Conservation (phyloP, 2,888 invertebrate species). For the Pollenia angustigena region DNA sequence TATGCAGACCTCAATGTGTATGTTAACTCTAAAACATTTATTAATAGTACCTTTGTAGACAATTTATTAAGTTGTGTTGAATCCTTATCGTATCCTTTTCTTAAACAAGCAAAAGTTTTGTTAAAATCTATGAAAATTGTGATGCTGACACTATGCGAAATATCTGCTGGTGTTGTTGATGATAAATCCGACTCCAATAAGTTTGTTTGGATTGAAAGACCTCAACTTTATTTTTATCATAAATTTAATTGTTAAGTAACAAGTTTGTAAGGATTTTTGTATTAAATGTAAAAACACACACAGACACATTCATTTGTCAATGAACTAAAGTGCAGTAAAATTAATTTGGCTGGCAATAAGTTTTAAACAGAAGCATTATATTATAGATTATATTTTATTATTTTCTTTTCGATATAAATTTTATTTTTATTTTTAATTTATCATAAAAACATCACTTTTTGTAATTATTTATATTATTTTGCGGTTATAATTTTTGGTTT, state of each 20-base stretch:
- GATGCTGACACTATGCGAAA: no score
- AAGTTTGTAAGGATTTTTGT: no score
- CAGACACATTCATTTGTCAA: background rate
- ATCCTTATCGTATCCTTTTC: no score
- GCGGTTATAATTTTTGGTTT: constrained; percentile 6
- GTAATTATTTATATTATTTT: background rate
- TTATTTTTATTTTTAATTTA: background rate
- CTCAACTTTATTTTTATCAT: no score
- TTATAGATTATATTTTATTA: background rate
- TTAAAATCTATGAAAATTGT: no score
- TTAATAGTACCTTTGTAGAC: background rate
- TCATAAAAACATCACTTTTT: background rate
- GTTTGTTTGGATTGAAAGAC: no score
- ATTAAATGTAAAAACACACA: background rate
- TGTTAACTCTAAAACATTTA: background rate
- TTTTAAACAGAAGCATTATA: background rate
- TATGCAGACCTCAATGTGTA: no score
- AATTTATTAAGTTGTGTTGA: background rate
- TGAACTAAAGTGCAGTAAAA: background rate
- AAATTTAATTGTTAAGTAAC: no score
- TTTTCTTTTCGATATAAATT: background rate
- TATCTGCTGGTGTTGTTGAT: background rate
- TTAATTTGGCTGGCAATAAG: background rate
- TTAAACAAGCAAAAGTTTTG: no score
- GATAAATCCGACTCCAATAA: background rate